Evolutionary conservation across 2,888 invertebrate species (phyloP), one percentile per base, ranked within the genome.

Genomic region (Sabatieria punctata): DNA sequence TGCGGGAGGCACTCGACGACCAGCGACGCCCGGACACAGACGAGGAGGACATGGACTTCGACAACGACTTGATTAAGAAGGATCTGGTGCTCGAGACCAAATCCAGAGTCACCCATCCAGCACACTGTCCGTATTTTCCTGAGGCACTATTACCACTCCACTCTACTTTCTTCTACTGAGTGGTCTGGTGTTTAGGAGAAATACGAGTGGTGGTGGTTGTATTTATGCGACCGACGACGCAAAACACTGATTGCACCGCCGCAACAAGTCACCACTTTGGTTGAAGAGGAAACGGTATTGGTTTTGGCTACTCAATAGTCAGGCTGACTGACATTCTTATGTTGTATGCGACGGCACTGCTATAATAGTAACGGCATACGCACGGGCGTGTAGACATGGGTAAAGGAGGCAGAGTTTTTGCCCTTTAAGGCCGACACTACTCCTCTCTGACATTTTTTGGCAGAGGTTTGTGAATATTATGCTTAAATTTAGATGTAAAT

Each of bases 191-290:
- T n/a, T n/a, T n/a, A 75, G 70, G 82, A 82, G 55, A 89, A 97
- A 67, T 91, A 91, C 67, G 97, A 99, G 70, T 93, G 83, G 71
- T 99, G 97, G 95, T 99, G 95, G 93, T 81, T 93, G 54, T 97
- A 95, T 68, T 82, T 97, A 57, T 85, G 70, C 30, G 95, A 99
- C 72, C 78, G 85, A 59, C 93, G 88, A 71, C 83, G 82, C 55
- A 80, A 80, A 65, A 81, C 83, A 51, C 71, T 99, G 57, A 76
- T 93, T 55, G 86, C 93, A 43, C 81, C 85, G 55, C 93, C 95
- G 37, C 82, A 83, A 65, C 82, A 89, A 64, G 79, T 95, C 51
- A 93, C 93, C 46, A 85, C 85, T 67, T 77, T 99, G 50, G 82
- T 85, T 40, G 77, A 79, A 60, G 72, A 78, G 57, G 88, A 89